Base-by-base conservation (phyloP, 2,888 invertebrate genomes). In the Sepiola atlantica region DNA sequence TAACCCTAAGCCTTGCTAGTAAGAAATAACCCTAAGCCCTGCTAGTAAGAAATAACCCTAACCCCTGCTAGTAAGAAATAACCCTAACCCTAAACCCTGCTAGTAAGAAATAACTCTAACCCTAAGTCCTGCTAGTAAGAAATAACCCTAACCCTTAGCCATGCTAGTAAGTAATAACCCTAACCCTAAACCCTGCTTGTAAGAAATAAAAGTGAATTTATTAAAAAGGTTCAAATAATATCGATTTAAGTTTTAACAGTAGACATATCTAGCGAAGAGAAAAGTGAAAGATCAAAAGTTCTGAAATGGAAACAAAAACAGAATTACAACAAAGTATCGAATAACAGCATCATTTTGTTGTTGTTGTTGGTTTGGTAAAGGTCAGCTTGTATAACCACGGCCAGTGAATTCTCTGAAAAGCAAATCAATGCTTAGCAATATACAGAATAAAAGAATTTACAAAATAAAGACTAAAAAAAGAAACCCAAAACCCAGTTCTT, bases 171-270 rank as follows among this genome's bases (percentile, higher is more conserved):
- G n/a, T n/a, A n/a, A n/a, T n/a, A n/a, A n/a, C n/a, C n/a, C n/a
- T n/a, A n/a, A n/a, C n/a, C n/a, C n/a, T n/a, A n/a, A n/a, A n/a
- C n/a, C n/a, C n/a, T n/a, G n/a, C n/a, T n/a, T n/a, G 8, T 45
- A 45, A 45, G 8, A 45, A 4, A 45, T 4, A 45, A 77, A 77
- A 77, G n/a, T 14, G 32, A 32, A n/a, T 1, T n/a, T 16, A n/a
- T n/a, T 32, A 16, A 32, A 77, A 77, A 77, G n/a, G 77, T 77
- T n/a, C 77, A 77, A 77, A 77, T 12, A n/a, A n/a, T n/a, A n/a
- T 77, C n/a, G 77, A 77, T 77, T 77, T 77, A n/a, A n/a, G 12
- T 77, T 77, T 77, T n/a, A 77, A n/a, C 77, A 77, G 77, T 77
- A 77, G 77, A n/a, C 77, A 77, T n/a, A 77, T 77, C n/a, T n/a